phyloP scores from a whole-genome alignment of 2,797 vertebrate species.

The Etheostoma perlongum region DNA sequence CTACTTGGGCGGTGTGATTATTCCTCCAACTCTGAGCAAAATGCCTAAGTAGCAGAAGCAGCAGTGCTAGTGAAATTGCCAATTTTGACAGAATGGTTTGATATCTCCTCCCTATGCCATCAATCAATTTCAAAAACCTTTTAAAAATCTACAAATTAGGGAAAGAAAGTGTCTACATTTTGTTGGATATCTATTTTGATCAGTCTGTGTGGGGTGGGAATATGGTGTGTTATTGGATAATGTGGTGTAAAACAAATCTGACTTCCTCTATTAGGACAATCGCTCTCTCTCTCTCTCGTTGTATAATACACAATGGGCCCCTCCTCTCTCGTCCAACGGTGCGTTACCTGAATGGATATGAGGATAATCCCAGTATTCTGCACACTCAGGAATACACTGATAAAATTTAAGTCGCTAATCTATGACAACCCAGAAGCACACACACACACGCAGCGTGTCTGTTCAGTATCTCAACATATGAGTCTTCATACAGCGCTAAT shows the following conservation, averaged over 20 bases:
- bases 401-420: constrained; percentile 89
- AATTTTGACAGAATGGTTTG: background rate
- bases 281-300: background rate
- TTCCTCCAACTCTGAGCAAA: too few species aligned
- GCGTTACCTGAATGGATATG: constrained; percentile 71
- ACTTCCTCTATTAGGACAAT: background rate
- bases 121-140: background rate
- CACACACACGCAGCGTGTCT: background rate
- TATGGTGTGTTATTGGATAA: background rate
- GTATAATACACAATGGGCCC: constrained; percentile 56
- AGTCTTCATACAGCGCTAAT: constrained; percentile 35
- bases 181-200: background rate
- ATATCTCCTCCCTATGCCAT: background rate
- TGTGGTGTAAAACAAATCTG: constrained; percentile 23
- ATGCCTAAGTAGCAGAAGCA: too few species aligned
- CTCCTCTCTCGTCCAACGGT: constrained; percentile 56
- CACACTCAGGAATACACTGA: constrained; percentile 85
- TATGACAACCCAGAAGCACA: constrained; percentile 53
- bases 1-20: too few species aligned
- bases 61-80: too few species aligned
- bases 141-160: background rate
- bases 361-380: constrained; percentile 85
- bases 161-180: background rate
- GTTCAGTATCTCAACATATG: too few species aligned
- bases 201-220: background rate